These are phyloP conservation scores for Notiomystis cincta DNA, from an alignment of 2,113 vertebrate genomes.

Conservation along the genomic window DNA sequence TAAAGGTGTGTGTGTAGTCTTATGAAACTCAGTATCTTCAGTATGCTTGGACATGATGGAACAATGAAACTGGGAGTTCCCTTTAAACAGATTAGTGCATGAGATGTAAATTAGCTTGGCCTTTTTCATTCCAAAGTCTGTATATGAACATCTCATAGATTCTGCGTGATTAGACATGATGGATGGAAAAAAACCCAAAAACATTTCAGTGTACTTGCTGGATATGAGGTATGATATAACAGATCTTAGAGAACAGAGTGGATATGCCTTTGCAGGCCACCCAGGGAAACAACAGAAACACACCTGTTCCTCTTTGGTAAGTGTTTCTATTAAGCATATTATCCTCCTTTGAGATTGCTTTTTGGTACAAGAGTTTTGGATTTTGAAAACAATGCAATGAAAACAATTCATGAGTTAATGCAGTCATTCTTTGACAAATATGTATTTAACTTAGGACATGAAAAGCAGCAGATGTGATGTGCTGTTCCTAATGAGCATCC, in stretches of 20 bases:
- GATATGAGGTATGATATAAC: background rate
- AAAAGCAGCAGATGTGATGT: background rate
- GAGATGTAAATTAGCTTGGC: background rate
- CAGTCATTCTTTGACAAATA: background rate
- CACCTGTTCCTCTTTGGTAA: background rate
- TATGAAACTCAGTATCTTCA: background rate
- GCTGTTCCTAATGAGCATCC: background rate
- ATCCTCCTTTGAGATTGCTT: background rate
- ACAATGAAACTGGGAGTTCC: conserved; percentile 4
- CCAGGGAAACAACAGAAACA: background rate
- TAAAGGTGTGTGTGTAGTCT: background rate
- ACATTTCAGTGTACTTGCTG: background rate
- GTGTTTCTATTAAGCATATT: background rate
- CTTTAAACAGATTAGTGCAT: background rate
- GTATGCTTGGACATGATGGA: background rate
- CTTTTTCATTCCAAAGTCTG: background rate
- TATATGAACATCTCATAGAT: background rate
- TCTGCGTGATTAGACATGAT: background rate
- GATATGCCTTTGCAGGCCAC: background rate
- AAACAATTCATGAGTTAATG: background rate
- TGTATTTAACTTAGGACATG: background rate
- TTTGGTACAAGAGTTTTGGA: background rate
- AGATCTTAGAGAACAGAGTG: background rate
- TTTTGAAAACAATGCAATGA: background rate
- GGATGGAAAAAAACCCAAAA: background rate